These are phyloP conservation scores for Pediacus dermestoides DNA, from an alignment of 2,888 invertebrate genomes.

Conservation along the genomic window DNA sequence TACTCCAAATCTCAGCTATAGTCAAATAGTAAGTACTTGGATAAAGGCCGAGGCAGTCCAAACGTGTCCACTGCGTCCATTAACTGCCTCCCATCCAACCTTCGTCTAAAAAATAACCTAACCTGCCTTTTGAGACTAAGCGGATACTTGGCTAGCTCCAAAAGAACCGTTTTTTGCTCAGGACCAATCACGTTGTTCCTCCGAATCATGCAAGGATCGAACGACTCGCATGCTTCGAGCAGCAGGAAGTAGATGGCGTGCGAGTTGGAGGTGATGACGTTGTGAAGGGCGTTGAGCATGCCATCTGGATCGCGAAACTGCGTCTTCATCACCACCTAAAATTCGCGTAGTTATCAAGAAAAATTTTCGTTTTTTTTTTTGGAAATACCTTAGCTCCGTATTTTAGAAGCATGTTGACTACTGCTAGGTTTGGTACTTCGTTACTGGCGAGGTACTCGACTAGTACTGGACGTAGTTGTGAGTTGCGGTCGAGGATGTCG, in stretches of 20 bases:
- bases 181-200: conserved; percentile 64
- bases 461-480: conserved; percentile 69
- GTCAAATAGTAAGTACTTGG: conserved; percentile 67
- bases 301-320: conserved; percentile 82
- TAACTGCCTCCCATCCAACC: conserved; percentile 55
- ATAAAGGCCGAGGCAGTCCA: conserved; percentile 63
- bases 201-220: conserved; percentile 76
- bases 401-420: conserved; percentile 67
- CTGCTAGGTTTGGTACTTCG: conserved; percentile 61
- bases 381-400: conserved; percentile 72
- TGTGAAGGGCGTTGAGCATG: conserved; percentile 73
- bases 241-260: conserved; percentile 63
- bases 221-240: conserved; percentile 71
- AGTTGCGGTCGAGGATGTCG: conserved; percentile 65
- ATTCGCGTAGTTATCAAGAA: conserved; percentile 6
- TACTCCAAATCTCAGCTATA: conserved; percentile 58
- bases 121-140: conserved; percentile 63
- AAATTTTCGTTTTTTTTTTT: too few relatives aligned
- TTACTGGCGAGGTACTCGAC: conserved; percentile 80
- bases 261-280: conserved; percentile 59
- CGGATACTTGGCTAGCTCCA: conserved; percentile 65
- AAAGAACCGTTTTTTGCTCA: conserved; percentile 62
- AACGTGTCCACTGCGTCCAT: conserved; percentile 57
- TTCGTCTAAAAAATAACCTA: conserved; percentile 36
- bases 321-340: conserved; percentile 73